These are phyloP conservation scores for Bovichtus diacanthus DNA, from an alignment of 2,797 vertebrate species.

Conservation along the genomic window DNA sequence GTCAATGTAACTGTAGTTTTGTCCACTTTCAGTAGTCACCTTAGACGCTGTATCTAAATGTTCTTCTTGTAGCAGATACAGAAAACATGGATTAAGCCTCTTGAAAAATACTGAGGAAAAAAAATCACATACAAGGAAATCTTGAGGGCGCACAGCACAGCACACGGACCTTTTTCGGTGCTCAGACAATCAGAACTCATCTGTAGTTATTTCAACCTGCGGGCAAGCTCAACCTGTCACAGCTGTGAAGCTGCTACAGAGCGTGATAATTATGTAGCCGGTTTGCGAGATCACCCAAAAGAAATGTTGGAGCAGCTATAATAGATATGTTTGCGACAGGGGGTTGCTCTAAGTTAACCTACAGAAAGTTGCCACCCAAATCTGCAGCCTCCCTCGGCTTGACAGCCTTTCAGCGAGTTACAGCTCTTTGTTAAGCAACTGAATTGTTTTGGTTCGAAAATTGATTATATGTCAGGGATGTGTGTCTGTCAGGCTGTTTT, in stretches of 20 bases:
- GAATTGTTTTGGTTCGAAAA: no score
- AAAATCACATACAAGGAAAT: neutral
- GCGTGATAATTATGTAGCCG: neutral
- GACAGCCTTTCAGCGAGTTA: neutral
- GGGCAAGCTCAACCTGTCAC: neutral
- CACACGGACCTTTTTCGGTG: neutral
- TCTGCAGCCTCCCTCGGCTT: neutral
- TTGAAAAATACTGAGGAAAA: neutral
- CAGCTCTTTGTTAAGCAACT: neutral
- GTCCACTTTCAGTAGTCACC: constrained; percentile 65
- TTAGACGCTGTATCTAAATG: constrained; percentile 49
- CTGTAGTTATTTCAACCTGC: neutral
- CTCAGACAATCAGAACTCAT: neutral
- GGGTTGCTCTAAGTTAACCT: no score
- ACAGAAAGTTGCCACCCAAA: neutral
- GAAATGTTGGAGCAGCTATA: neutral
- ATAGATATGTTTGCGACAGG: neutral
- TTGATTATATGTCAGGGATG: neutral
- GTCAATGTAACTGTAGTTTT: constrained; percentile 69
- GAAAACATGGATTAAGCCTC: constrained; percentile 16
- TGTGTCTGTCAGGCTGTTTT: neutral
- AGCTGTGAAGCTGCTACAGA: neutral
- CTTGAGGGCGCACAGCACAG: neutral
- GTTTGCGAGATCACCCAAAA: neutral
- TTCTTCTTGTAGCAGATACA: constrained; percentile 42